Conservation (phyloP, 2,797 vertebrate genomes). For the Gastrophryne carolinensis region DNA sequence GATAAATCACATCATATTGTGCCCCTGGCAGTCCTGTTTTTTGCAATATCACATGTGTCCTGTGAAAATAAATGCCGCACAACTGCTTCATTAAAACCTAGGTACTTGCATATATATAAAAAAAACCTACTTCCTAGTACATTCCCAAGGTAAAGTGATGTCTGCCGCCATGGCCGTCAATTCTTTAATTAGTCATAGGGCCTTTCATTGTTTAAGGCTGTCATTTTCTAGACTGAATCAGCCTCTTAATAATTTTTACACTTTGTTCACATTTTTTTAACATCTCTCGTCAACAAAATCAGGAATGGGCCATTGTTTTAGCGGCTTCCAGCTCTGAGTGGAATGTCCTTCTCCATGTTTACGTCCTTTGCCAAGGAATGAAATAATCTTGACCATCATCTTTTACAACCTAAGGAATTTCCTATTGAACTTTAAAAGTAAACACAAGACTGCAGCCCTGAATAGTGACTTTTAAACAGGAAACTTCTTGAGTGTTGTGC, state of each 20-base stretch:
- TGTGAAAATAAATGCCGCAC: neutral
- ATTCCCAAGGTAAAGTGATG: neutral
- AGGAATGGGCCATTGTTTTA: slow-evolving; percentile 38
- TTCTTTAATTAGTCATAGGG: neutral
- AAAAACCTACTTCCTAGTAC: no score
- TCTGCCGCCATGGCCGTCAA: neutral
- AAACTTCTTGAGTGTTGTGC: slow-evolving; percentile 19
- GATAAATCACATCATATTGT: no score
- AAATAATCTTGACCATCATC: slow-evolving; percentile 24
- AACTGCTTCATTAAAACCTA: neutral
- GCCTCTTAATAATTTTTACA: neutral
- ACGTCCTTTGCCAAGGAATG: neutral
- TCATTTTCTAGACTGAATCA: neutral
- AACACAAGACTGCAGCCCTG: neutral
- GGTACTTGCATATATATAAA: neutral
- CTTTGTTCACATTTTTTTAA: neutral
- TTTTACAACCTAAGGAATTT: slow-evolving; percentile 40
- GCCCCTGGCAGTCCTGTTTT: no score
- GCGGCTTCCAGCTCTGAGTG: neutral
- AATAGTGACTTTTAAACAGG: neutral
- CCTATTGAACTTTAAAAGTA: slow-evolving; percentile 10
- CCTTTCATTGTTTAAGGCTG: neutral
- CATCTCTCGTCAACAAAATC: neutral
- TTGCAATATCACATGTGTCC: no score
- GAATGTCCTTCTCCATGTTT: slow-evolving; percentile 44